Evolutionary conservation across 2,888 invertebrate species (phyloP).

Genomic region (Drosophila trichaetosa): DNA sequence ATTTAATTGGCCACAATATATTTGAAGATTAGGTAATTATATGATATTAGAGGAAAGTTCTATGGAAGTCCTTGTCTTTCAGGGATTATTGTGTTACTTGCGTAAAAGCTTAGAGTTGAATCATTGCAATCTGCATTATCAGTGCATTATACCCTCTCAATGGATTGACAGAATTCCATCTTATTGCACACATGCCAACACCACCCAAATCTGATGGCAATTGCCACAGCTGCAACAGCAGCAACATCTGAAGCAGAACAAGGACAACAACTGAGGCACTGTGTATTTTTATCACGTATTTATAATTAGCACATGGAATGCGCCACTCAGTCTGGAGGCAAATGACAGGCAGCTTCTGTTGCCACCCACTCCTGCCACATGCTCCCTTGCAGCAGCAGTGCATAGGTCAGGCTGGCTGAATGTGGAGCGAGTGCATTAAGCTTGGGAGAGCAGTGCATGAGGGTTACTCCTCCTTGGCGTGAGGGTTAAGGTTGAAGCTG

Average conservation of each 20-base stretch:
- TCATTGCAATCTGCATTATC: conserved; percentile 5
- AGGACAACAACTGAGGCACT: conserved; percentile 43
- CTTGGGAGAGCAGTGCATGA: neutral
- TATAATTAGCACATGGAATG: conserved; percentile 76
- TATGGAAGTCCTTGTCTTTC: neutral
- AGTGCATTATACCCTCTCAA: conserved; percentile 7
- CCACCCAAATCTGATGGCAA: conserved; percentile 25
- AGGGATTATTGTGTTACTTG: neutral
- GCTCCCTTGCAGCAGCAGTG: conserved; percentile 15
- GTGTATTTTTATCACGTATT: conserved; percentile 72
- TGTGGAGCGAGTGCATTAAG: conserved; percentile 17
- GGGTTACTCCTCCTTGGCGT: conserved; percentile 1
- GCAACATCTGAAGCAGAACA: conserved; percentile 9
- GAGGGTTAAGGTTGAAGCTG: conserved; percentile 12
- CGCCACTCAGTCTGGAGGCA: conserved; percentile 53
- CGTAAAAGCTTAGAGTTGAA: neutral
- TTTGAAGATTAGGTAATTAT: neutral
- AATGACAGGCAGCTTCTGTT: conserved; percentile 39
- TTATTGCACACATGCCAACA: conserved; percentile 34
- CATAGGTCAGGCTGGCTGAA: conserved; percentile 32
- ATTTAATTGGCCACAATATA: neutral
- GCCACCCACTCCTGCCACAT: neutral
- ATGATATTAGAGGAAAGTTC: neutral
- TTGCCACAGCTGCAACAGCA: conserved; percentile 20
- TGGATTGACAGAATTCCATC: conserved; percentile 17